Base-by-base conservation (phyloP, 2,113 vertebrate genomes). In the Cricetomys ansorgei region DNA sequence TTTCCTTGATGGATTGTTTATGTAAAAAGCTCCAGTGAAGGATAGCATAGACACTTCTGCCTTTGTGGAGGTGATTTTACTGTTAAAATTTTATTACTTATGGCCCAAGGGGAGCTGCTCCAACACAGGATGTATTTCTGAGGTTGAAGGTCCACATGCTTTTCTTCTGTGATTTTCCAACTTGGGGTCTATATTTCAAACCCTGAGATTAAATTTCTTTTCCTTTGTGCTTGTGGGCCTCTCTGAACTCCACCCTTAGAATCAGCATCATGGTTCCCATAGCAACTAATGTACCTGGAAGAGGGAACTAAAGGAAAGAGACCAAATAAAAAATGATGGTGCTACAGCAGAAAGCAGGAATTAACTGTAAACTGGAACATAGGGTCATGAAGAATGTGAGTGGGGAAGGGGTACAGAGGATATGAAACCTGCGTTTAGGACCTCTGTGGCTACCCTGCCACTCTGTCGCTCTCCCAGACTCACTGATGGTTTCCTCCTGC, bases 261-360 rank as follows among this genome's bases (percentile, higher is more conserved):
- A 96, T 96, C 89, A 94, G 93, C 89, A 89, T 92, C 97, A 92
- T 85, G n/a, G 95, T 97, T 97, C 37, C 93, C 87, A 96, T 93
- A 76, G 65, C 75, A 97, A 97, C 97, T 95, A 90, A 95, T 84
- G 50, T 94, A 96, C 80, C 85, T 96, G 77, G 72, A 79, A 79
- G n/a, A 59, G 11, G 50, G 48, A 40, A 67, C 45, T 75, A 94
- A 95, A 97, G 72, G 50, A 92, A 95, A 93, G 31, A 55, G 57
- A 64, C 84, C 97, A 69, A 95, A 95, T 91, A 89, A 94, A 96
- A 97, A 72, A 95, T 81, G n/a, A 85, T 69, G 81, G 59, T 45
- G 29, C 31, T 93, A 50, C 9, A 77, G 31, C 48, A 70, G 76
- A 95, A 77, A 96, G 70, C 43, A 81, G 75, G 70, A 96, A 95